phyloP scores from a whole-genome alignment of 2,113 vertebrate species.

The Pseudonaja textilis region DNA sequence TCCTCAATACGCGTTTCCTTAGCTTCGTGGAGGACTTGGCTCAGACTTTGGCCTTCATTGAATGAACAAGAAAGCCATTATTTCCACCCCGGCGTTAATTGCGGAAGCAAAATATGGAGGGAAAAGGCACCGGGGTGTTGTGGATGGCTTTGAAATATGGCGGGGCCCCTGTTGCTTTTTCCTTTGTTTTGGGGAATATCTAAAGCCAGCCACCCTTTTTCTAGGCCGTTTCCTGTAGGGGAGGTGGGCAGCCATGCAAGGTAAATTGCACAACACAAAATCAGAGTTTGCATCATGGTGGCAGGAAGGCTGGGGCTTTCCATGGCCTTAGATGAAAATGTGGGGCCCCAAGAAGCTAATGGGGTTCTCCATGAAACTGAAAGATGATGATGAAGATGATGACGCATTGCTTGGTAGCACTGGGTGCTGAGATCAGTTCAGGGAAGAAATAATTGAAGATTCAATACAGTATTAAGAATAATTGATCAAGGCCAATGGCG shows the following conservation, averaged over 20 bases:
- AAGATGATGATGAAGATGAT: neutral
- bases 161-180: neutral
- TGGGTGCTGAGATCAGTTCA: neutral
- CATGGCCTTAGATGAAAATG: neutral
- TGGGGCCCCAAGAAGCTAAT: neutral
- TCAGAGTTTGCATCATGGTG: neutral
- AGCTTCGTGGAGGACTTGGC: slow-evolving; percentile 19
- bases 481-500: neutral
- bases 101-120: slow-evolving; percentile 27
- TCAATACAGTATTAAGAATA: neutral
- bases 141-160: neutral
- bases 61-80: slow-evolving; percentile 25
- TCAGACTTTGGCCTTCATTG: slow-evolving; percentile 6
- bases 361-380: neutral
- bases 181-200: neutral
- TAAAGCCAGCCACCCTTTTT: neutral
- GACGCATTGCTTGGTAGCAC: neutral
- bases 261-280: neutral
- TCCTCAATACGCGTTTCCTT: neutral
- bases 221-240: neutral
- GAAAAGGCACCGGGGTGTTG: neutral
- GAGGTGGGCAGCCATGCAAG: neutral
- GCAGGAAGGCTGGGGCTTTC: neutral
- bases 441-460: neutral
- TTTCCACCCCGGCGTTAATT: slow-evolving; percentile 8